Evolutionary conservation across 2,113 vertebrate species (phyloP).

Genomic region (Aegithalos caudatus): DNA sequence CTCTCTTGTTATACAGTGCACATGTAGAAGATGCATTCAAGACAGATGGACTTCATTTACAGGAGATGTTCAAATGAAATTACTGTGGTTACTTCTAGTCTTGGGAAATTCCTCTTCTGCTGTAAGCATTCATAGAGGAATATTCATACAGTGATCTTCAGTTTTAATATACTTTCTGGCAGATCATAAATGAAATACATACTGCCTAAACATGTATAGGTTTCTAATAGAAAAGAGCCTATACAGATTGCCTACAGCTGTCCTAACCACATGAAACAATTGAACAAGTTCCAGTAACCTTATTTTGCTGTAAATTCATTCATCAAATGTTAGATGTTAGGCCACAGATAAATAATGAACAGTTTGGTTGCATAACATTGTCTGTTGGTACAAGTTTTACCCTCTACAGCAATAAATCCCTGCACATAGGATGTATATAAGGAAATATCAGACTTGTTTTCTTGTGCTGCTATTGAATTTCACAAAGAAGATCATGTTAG

Average conservation of each 20-base stretch:
- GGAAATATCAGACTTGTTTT: background rate
- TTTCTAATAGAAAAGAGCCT: constrained; percentile 51
- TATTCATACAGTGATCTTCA: constrained; percentile 34
- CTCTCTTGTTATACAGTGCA: background rate
- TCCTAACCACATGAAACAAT: constrained; percentile 72
- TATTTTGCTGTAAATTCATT: constrained; percentile 61
- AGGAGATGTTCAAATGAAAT: constrained; percentile 14
- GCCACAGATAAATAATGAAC: constrained; percentile 38
- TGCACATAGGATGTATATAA: background rate
- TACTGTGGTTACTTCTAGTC: constrained; percentile 22
- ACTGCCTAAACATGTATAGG: constrained; percentile 57
- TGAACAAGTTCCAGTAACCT: constrained; percentile 51
- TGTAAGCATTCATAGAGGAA: constrained; percentile 36
- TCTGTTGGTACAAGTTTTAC: constrained; percentile 17
- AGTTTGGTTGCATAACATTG: background rate
- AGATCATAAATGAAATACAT: constrained; percentile 63
- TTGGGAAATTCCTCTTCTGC: constrained; percentile 30
- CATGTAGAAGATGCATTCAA: background rate
- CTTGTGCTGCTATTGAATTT: background rate
- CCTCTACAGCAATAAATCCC: background rate
- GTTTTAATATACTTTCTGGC: constrained; percentile 64
- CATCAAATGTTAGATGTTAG: constrained; percentile 51
- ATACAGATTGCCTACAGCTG: constrained; percentile 72
- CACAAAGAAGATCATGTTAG: background rate
- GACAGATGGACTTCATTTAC: background rate